Conservation (phyloP, 35 echinoderm and acorn worm species). For the Holothuria glaberrima region DNA sequence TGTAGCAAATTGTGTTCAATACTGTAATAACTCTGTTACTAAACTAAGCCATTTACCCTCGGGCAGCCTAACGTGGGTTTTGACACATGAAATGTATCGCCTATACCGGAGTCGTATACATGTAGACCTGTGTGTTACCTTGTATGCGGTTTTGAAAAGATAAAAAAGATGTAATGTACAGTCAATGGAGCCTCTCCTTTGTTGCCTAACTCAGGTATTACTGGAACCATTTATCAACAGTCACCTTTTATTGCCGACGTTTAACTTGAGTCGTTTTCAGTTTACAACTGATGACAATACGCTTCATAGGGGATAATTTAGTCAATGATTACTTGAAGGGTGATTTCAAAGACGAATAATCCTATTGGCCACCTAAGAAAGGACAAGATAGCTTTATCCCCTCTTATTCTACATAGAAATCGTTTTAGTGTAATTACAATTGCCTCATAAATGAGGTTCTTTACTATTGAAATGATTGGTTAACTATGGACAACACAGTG, state of each 20-base stretch:
- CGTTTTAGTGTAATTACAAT: no score
- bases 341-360: no score
- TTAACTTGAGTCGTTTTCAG: slow-evolving; percentile 8
- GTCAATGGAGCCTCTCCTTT: slow-evolving; percentile 8
- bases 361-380: no score
- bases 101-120: background rate
- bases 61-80: slow-evolving; percentile 47
- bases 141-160: slow-evolving; percentile 17
- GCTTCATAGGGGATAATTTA: no score
- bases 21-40: slow-evolving; percentile 32
- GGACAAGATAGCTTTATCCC: no score
- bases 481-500: no score
- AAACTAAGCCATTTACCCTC: slow-evolving; percentile 38
- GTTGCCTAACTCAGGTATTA: slow-evolving; percentile 12
- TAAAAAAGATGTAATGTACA: background rate
- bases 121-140: background rate
- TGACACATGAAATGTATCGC: slow-evolving; percentile 39
- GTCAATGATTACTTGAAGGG: no score
- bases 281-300: background rate
- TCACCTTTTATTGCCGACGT: background rate
- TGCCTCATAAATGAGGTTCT: no score
- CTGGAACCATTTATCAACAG: slow-evolving; percentile 19
- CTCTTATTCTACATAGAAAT: no score
- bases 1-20: slow-evolving; percentile 42
- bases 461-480: no score